A percentile compares a stretch with the other conserved stretches of the same genome.
phyloP scores from a whole-genome alignment of 2,888 invertebrate species.

The Cosmopolites sordidus region DNA sequence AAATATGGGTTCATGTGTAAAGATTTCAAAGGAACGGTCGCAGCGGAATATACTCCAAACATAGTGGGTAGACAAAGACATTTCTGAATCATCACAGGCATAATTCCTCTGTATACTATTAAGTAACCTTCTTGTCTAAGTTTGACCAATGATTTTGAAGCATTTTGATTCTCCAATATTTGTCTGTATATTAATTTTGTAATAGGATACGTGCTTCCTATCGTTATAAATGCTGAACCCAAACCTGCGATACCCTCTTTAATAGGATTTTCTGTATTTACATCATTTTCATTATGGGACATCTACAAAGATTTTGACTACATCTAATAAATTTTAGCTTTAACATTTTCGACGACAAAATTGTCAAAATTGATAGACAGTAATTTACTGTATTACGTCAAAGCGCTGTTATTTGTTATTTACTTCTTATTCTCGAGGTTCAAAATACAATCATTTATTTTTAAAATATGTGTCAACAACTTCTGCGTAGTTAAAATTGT shows the following conservation, averaged over 20 bases:
- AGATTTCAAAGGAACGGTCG: constrained; percentile 16
- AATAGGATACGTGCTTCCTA: constrained; percentile 27
- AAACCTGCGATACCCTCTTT: constrained; percentile 28
- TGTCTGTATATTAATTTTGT: constrained; percentile 31
- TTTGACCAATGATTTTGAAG: constrained; percentile 14
- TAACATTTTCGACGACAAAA: constrained; percentile 4
- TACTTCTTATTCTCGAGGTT: no score
- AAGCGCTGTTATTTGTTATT: no score
- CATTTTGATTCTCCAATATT: constrained; percentile 26
- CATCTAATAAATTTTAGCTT: constrained; percentile 4
- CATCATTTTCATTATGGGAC: constrained; percentile 9
- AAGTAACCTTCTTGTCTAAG: constrained; percentile 25
- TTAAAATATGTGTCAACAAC: no score
- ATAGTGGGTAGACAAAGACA: constrained; percentile 26
- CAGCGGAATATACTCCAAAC: constrained; percentile 29
- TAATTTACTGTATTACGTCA: no score
- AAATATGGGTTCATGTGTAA: constrained; percentile 24
- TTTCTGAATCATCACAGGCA: constrained; percentile 29
- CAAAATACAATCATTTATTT: no score
- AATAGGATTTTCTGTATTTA: background rate
- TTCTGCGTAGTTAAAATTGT: no score
- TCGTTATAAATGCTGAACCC: constrained; percentile 25
- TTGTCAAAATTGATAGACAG: constrained; percentile 1
- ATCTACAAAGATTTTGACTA: constrained; percentile 19
- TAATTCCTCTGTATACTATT: constrained; percentile 27